Evolutionary conservation across 2,113 vertebrate species (phyloP).

Genomic region (Oryzias woworae): DNA sequence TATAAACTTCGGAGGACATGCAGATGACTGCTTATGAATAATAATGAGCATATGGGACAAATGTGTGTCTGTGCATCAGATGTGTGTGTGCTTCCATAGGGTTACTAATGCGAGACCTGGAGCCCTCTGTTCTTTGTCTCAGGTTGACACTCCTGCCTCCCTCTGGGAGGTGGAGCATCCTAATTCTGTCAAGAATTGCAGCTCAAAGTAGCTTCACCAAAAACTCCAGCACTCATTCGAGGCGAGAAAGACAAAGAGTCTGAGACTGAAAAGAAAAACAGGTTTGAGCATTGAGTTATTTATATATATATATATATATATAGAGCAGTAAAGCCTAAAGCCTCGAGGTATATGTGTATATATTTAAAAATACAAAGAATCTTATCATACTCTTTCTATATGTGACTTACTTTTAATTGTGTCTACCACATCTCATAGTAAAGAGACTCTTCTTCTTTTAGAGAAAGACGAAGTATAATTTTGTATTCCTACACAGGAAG

Average conservation of each 20-base stretch:
- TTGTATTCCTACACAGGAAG: too few relatives aligned
- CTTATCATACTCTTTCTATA: too few relatives aligned
- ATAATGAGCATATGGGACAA: constrained; percentile 66
- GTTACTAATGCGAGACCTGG: constrained; percentile 42
- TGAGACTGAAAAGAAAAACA: constrained; percentile 27
- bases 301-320: too few relatives aligned
- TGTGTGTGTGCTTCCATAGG: constrained; percentile 16
- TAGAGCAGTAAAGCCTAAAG: too few relatives aligned
- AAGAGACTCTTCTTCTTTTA: too few relatives aligned
- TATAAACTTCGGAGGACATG: constrained; percentile 37
- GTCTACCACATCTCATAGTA: too few relatives aligned
- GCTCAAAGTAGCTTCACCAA: constrained; percentile 23
- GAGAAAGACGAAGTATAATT: too few relatives aligned
- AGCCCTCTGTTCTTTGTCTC: constrained; percentile 36
- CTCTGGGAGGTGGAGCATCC: constrained; percentile 53
- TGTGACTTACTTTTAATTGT: too few relatives aligned
- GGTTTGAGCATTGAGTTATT: not conserved
- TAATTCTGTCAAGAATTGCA: constrained; percentile 56
- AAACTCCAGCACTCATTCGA: constrained; percentile 18
- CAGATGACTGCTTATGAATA: constrained; percentile 61
- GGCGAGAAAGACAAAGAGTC: constrained; percentile 13
- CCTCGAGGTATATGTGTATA: too few relatives aligned
- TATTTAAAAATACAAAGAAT: too few relatives aligned
- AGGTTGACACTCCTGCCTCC: constrained; percentile 40
- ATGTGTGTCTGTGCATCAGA: constrained; percentile 10